Conservation (phyloP, 2,888 invertebrate species). For the Chalcis sispes region DNA sequence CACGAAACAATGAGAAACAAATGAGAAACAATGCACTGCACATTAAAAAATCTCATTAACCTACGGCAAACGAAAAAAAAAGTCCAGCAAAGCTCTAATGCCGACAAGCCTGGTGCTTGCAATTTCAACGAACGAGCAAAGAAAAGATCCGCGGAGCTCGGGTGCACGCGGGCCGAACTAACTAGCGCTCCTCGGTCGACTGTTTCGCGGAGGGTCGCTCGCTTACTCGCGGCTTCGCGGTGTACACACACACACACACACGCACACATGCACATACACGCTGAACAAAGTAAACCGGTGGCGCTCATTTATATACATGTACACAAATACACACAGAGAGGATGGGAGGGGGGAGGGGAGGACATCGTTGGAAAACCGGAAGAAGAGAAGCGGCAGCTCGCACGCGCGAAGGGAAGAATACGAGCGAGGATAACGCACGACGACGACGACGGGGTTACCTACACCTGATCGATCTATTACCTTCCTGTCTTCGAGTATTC, state of each 20-base stretch:
- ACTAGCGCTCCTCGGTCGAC: constrained; percentile 4
- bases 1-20: no score
- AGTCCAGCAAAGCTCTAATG: no score
- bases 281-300: no score
- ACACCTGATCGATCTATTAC: constrained; percentile 32
- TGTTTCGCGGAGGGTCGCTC: background rate
- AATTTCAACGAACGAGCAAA: no score
- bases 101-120: no score
- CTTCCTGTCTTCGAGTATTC: no score
- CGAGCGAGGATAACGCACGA: background rate
- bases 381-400: background rate
- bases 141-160: background rate
- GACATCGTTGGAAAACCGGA: background rate
- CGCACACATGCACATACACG: background rate
- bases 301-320: background rate
- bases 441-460: no score
- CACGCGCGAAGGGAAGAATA: background rate
- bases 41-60: no score
- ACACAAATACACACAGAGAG: background rate
- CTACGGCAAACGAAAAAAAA: no score
- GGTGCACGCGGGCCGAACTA: constrained; percentile 28
- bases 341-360: background rate
- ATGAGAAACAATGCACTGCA: no score
- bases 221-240: background rate
- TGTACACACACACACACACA: background rate